Conservation (phyloP, 2,797 vertebrate genomes). For the Fistularia tabacaria region DNA sequence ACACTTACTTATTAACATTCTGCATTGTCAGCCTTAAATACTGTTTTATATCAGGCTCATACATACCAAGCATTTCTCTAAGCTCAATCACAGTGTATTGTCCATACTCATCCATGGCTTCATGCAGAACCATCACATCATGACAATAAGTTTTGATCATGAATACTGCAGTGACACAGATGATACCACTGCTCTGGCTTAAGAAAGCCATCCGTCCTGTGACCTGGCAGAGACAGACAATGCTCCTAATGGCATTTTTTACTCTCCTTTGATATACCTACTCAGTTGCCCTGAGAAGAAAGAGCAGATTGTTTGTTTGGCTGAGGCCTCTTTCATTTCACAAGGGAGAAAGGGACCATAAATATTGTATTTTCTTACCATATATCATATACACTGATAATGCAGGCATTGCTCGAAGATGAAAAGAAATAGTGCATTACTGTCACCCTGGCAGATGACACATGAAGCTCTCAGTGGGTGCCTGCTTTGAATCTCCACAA, state of each 20-base stretch:
- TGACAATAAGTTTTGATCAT: conserved; percentile 20
- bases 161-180: conserved; percentile 25
- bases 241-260: conserved; percentile 63
- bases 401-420: conserved; percentile 77
- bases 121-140: conserved; percentile 33
- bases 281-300: conserved; percentile 73
- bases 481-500: conserved; percentile 56
- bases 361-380: conserved; percentile 77
- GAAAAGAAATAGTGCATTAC: conserved; percentile 77
- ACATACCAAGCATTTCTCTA: conserved; percentile 47
- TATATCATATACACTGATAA: conserved; percentile 77
- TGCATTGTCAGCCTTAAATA: conserved; percentile 53
- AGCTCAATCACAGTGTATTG: conserved; percentile 48
- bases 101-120: conserved; percentile 45
- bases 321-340: conserved; percentile 72
- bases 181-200: conserved; percentile 16
- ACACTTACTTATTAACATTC: conserved; percentile 62
- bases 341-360: conserved; percentile 66
- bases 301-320: conserved; percentile 76
- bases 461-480: conserved; percentile 57
- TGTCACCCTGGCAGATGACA: conserved; percentile 72
- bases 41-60: conserved; percentile 46
- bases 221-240: conserved; percentile 66
- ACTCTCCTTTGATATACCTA: conserved; percentile 71
- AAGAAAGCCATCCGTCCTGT: conserved; percentile 48